A percentile compares a stretch with the other conserved stretches of the same genome.
phyloP scores from a whole-genome alignment of 2,888 invertebrate species.

The Encarsia formosa region DNA sequence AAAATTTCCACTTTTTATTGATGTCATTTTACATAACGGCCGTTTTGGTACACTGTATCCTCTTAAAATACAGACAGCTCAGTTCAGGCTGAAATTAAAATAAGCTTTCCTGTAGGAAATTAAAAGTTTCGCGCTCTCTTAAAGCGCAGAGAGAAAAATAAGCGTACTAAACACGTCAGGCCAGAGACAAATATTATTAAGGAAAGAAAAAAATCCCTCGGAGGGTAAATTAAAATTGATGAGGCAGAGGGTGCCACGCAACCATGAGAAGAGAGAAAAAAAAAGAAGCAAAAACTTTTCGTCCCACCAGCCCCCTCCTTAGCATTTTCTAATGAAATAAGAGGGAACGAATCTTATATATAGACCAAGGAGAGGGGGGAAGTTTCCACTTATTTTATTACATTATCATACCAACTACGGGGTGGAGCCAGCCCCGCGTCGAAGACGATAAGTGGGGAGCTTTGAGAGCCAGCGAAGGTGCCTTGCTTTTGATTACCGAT shows the following conservation, averaged over 20 bases:
- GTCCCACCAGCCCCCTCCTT: neutral
- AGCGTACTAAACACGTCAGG: no score
- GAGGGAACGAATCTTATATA: neutral
- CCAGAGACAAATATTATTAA: no score
- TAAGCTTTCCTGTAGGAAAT: no score
- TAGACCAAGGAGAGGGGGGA: slow-evolving; percentile 8
- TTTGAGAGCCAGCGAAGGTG: slow-evolving; percentile 7
- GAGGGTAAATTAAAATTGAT: neutral
- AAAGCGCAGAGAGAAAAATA: no score
- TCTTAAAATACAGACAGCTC: no score
- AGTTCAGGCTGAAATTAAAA: no score
- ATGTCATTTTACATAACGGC: no score
- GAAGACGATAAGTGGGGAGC: slow-evolving; percentile 18
- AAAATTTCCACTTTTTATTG: no score
- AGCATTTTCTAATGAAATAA: no score
- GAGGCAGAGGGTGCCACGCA: neutral
- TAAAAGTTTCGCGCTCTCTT: no score
- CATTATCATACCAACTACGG: slow-evolving; percentile 51
- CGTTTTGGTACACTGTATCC: no score
- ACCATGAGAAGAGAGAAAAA: neutral
- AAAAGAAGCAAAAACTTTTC: neutral
- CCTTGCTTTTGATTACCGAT: slow-evolving; percentile 28
- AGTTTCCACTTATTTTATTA: slow-evolving; percentile 52
- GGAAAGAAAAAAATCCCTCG: neutral
- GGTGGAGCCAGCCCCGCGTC: neutral